Percentiles rank a stretch among this genome's conserved stretches.
These are phyloP conservation scores for Amyelois transitella DNA, from an alignment of 1,140 invertebrate species.

Conservation along the genomic window DNA sequence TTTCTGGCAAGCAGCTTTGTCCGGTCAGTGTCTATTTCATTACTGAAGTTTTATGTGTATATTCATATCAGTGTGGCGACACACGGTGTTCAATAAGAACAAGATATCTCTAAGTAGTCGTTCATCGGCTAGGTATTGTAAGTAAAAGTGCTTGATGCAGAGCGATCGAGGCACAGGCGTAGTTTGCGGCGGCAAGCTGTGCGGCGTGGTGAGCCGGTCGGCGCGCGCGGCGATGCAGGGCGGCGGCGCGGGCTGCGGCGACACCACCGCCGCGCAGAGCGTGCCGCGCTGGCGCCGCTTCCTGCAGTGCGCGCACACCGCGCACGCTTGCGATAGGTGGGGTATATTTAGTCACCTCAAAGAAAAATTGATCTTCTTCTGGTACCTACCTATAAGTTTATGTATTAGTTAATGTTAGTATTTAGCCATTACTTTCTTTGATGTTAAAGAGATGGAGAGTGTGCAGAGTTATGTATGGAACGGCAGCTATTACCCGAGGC, in stretches of 20 bases:
- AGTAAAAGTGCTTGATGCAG: conserved; percentile 14
- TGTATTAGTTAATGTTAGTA: neutral
- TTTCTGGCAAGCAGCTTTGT: conserved; percentile 26
- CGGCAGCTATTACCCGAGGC: conserved; percentile 10
- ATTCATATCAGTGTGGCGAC: neutral
- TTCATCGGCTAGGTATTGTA: neutral
- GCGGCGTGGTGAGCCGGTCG: conserved; percentile 38
- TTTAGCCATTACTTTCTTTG: neutral
- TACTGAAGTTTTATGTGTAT: neutral
- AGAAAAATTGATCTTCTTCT: neutral
- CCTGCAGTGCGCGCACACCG: conserved; percentile 44
- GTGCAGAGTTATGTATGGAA: conserved; percentile 31
- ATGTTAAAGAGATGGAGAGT: conserved; percentile 20
- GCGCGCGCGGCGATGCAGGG: conserved; percentile 5
- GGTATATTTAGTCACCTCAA: too few species aligned
- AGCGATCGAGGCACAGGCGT: conserved; percentile 45
- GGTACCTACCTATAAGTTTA: too few species aligned
- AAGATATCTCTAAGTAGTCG: too few species aligned
- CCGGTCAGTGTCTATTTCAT: conserved; percentile 8
- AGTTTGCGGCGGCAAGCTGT: conserved; percentile 48
- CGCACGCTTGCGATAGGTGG: conserved; percentile 33
- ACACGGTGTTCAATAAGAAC: too few species aligned
- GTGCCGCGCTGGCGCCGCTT: conserved; percentile 43
- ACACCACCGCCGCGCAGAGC: conserved; percentile 29
- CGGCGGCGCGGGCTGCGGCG: conserved; percentile 21